Percentiles rank a stretch among this genome's conserved stretches.
Evolutionary conservation across 2,797 vertebrate genomes (phyloP).

Genomic region (Sylvia borin): DNA sequence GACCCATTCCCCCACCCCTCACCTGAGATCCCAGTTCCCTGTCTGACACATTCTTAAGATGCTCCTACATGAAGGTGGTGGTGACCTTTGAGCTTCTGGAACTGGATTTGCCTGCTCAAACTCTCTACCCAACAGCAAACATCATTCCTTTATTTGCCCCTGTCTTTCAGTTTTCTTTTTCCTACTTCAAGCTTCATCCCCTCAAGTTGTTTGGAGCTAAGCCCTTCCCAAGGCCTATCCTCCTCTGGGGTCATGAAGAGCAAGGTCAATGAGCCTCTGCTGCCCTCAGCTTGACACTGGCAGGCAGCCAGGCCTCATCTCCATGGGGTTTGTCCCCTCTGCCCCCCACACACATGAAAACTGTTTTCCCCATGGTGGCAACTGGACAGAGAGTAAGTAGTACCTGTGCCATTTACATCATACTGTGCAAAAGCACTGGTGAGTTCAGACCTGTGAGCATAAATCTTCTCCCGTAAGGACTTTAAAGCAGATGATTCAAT

Average conservation of each 20-base stretch:
- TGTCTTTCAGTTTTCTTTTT: not conserved
- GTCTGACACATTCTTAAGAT: not conserved
- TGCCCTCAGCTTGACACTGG: not conserved
- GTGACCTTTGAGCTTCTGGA: not conserved
- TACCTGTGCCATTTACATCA: constrained; percentile 84
- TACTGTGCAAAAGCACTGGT: constrained; percentile 82
- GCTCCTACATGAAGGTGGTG: not conserved
- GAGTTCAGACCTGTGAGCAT: constrained; percentile 87
- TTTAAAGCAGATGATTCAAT: constrained; percentile 90
- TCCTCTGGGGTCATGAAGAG: not conserved
- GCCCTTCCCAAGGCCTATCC: not conserved
- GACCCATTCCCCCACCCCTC: not conserved
- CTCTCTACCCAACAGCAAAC: not conserved
- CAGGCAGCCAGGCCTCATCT: not conserved
- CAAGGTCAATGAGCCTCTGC: not conserved
- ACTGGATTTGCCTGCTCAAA: not conserved
- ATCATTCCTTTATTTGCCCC: not conserved
- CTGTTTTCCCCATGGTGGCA: not conserved
- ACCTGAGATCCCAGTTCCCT: not conserved
- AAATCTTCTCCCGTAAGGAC: constrained; percentile 88
- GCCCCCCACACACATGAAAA: accelerated
- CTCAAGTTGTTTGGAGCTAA: not conserved
- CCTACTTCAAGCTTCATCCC: not conserved
- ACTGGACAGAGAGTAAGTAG: not conserved
- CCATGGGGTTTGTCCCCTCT: not conserved